Base-by-base conservation (phyloP, 2,113 vertebrate species). In the Nicator chloris region DNA sequence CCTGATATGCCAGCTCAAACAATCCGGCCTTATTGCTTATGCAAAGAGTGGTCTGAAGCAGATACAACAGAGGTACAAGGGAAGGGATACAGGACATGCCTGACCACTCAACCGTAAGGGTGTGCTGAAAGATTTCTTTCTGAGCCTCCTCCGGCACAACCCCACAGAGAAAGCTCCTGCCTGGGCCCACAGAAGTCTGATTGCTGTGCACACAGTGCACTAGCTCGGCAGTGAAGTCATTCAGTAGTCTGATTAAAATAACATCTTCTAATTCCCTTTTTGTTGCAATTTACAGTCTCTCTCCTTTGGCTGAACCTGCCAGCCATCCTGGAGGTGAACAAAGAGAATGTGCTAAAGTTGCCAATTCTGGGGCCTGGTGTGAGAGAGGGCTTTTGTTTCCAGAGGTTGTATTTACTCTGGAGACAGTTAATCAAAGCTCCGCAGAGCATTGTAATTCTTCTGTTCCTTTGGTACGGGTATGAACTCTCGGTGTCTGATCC, bases 251-350 rank as follows among this genome's bases (percentile, higher is more conserved):
- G 97, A 97, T 92, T 96, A 94, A 96, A 96, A 97, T 77, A 97
- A 96, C 94, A 97, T 96, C 94, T 95, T 96, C 95, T 95, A 95
- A 97, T 95, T 97, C 96, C 88, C 81, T 97, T 95, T 96, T 90
- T 96, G 95, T 96, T 94, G 87, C 81, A 96, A 97, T 97, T 97
- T 96, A 97, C 92, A 93, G 87, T 80, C 91, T 49, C 89, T 97
- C 95, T 97, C 97, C 97, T 97, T 96, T 97, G 97, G 96, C 97
- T 97, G 97, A 97, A 97, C 96, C 96, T 97, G 92, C 96, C 86
- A 95, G 94, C 96, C 96, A 93, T 97, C 91, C 96, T 97, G 96
- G 96, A 97, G 97, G 97, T 97, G 95, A 96, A 97, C 94, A 97
- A 96, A 97, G 92, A 95, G 90, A 96, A 97, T 96, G 94, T 95